phyloP scores from a whole-genome alignment of 2,888 invertebrate species.

The Seladonia tumulorum region DNA sequence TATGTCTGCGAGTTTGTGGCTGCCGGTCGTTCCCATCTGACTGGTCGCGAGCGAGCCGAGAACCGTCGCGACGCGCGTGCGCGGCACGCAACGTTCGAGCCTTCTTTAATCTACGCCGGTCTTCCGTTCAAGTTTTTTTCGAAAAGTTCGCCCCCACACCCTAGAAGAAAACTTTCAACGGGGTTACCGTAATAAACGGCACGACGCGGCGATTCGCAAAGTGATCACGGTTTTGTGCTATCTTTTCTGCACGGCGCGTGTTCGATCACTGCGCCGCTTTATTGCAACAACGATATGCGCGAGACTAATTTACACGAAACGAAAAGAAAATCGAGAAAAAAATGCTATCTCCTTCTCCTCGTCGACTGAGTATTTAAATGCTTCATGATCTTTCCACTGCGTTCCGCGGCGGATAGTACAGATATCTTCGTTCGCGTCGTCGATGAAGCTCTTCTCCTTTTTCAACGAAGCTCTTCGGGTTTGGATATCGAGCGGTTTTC shows the following conservation, averaged over 20 bases:
- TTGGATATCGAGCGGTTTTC: not conserved
- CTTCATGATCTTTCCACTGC: conserved; percentile 9
- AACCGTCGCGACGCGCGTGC: not conserved
- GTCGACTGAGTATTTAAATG: conserved; percentile 58
- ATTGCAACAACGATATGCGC: conserved; percentile 59
- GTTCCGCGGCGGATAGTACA: conserved; percentile 52
- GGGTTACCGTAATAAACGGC: not conserved
- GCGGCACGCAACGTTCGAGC: not conserved
- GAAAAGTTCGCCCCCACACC: not conserved
- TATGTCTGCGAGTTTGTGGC: conserved; percentile 13
- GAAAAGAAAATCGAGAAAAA: conserved; percentile 12
- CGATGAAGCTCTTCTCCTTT: too few relatives aligned
- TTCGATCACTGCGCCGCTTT: conserved; percentile 47
- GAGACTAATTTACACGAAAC: conserved; percentile 18
- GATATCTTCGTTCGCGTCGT: conserved; percentile 17
- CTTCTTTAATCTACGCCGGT: not conserved
- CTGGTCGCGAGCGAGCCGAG: not conserved
- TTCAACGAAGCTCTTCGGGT: conserved; percentile 8
- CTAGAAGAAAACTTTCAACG: not conserved
- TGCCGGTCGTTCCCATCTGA: not conserved
- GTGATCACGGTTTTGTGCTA: conserved; percentile 61
- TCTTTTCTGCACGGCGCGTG: conserved; percentile 36
- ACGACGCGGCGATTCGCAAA: conserved; percentile 24
- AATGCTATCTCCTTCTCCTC: conserved; percentile 15
- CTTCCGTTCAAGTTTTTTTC: not conserved